Base-by-base conservation (phyloP, 2,797 vertebrate genomes). In the Dromococcyx pavoninus region DNA sequence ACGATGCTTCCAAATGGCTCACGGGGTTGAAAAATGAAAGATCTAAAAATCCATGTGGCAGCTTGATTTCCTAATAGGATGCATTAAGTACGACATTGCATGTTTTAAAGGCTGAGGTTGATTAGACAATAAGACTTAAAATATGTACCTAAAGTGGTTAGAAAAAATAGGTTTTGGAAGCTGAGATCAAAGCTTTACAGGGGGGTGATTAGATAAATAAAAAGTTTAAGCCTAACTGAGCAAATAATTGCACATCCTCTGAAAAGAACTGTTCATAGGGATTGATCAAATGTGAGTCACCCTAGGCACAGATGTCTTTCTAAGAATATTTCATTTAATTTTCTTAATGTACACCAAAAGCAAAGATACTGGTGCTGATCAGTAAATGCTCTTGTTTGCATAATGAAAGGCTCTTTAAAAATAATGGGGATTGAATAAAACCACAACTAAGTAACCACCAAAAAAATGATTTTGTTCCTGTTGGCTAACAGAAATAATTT, bases 181-280 rank as follows among this genome's bases (percentile, higher is more conserved):
- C 95, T 97, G 92, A 97, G 98, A 98, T 98, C 98, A 98, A 98
- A 98, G 97, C 97, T 87, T 97, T 97, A 97, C 94, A 97, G 97
- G 97, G 95, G 95, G 96, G 97, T 98, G 98, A 98, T 97, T 97
- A 97, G 97, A 98, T 97, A 98, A 98, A 98, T 98, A 98, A 98
- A 98, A 98, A 97, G 97, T 98, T 98, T 98, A 98, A 97, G 97
- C 95, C 97, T 97, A 97, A 97, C 98, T 97, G 97, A 98, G 98
- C 97, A 98, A 98, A 98, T 98, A 98, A 98, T 98, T 98, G 97
- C 96, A 97, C 96, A 97, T 97, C 97, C 97, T 97, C 98, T 98
- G 97, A 97, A 98, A 97, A 98, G 96, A 97, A 91, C 64, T 32
- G 89, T 97, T 98, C 94, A 89, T 86, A 97, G 93, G 94, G 96